phyloP scores from a whole-genome alignment of 2,888 invertebrate species.

The Galeruca laticollis region DNA sequence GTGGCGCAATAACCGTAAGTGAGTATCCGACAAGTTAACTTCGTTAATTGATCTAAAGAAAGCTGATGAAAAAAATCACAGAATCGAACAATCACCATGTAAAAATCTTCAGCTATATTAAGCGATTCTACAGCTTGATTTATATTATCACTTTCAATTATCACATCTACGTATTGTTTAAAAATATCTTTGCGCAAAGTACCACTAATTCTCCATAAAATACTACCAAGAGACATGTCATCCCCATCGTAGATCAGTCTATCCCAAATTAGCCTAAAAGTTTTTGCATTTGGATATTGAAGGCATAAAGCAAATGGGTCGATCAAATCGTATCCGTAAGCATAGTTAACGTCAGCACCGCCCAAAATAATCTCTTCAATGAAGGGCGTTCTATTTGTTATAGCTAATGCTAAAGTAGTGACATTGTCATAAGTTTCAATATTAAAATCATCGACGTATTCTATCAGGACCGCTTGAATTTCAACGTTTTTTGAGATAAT shows the following conservation, averaged over 20 bases:
- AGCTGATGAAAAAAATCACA: conserved; percentile 44
- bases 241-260: conserved; percentile 49
- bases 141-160: conserved; percentile 51
- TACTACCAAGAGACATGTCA: conserved; percentile 46
- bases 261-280: conserved; percentile 52
- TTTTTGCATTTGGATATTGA: conserved; percentile 47
- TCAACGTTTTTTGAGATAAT: conserved; percentile 45
- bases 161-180: conserved; percentile 49
- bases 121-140: conserved; percentile 47
- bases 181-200: conserved; percentile 44
- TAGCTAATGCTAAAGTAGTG: conserved; percentile 50
- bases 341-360: conserved; percentile 54
- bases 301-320: conserved; percentile 49
- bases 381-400: conserved; percentile 49
- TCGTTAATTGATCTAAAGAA: conserved; percentile 44
- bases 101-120: conserved; percentile 47
- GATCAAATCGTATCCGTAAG: conserved; percentile 44
- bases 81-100: conserved; percentile 44
- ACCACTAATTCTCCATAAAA: conserved; percentile 46
- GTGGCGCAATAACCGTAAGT: conserved; percentile 44
- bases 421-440: conserved; percentile 48
- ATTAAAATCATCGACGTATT: conserved; percentile 56
- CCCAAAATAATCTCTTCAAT: conserved; percentile 52
- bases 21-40: conserved; percentile 46
- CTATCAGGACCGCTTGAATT: conserved; percentile 51